Conservation (phyloP, 2,113 vertebrate genomes). For the Paramormyrops kingsleyae region DNA sequence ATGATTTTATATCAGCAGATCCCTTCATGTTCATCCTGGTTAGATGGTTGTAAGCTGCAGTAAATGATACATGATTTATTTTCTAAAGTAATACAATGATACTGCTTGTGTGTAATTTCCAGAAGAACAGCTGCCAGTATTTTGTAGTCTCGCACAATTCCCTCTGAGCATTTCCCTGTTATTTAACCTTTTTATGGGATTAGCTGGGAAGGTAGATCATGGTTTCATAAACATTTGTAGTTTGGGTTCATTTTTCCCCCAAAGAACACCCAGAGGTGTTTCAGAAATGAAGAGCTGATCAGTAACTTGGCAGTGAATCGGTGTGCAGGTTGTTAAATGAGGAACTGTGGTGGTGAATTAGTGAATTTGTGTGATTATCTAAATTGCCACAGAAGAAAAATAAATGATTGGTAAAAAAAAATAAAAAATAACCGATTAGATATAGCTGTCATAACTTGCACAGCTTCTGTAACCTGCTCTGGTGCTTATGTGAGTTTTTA, state of each 20-base stretch:
- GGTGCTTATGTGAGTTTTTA: not conserved
- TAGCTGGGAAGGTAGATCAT: not conserved
- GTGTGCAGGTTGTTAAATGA: conserved; percentile 15
- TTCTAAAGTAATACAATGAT: not conserved
- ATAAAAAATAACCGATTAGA: not conserved
- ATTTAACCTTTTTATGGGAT: not conserved
- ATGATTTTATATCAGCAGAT: not conserved
- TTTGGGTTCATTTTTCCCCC: not conserved
- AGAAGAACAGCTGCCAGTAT: not conserved
- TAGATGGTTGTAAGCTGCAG: not conserved
- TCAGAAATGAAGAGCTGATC: not conserved
- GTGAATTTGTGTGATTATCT: not conserved
- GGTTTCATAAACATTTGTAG: not conserved
- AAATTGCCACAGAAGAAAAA: not conserved
- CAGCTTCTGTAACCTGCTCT: not conserved
- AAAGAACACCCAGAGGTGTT: not conserved
- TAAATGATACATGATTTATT: not conserved
- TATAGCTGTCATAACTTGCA: not conserved
- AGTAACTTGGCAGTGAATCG: not conserved
- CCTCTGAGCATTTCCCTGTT: not conserved
- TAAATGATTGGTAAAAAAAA: not conserved
- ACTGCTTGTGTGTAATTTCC: not conserved
- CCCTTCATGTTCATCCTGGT: not conserved
- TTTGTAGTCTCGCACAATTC: not conserved
- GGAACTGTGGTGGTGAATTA: not conserved